Percentiles rank a stretch among this genome's conserved stretches.
These are phyloP conservation scores for Oenanthe melanoleuca DNA, from an alignment of 2,113 vertebrate genomes.

Conservation along the genomic window DNA sequence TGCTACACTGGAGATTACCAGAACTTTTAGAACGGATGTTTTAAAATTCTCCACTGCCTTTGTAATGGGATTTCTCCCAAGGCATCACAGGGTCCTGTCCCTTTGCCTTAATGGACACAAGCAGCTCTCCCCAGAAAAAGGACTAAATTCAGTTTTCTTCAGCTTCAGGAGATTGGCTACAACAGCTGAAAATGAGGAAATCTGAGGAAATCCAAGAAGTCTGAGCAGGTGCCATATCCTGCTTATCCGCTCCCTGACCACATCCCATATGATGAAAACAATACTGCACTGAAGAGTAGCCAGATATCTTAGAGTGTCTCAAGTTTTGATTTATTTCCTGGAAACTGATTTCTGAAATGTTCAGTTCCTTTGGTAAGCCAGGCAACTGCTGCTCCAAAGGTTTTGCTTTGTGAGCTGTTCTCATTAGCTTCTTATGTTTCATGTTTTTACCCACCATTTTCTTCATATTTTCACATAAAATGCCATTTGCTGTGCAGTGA, in stretches of 20 bases:
- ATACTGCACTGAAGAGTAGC: not conserved
- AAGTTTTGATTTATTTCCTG: conserved; percentile 10
- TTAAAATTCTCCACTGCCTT: not conserved
- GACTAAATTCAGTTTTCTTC: not conserved
- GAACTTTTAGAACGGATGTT: not conserved
- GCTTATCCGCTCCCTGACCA: accelerated
- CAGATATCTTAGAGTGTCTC: not conserved
- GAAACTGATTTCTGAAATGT: not conserved
- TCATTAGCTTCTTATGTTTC: conserved; percentile 50
- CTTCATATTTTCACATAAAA: conserved; percentile 44
- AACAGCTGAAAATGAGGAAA: not conserved
- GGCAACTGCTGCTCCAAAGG: not conserved
- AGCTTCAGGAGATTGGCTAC: not conserved
- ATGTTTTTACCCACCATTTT: conserved; percentile 32
- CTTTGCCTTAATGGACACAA: not conserved
- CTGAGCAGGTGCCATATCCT: not conserved
- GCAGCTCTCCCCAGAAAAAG: not conserved
- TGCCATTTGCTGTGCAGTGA: conserved; percentile 59
- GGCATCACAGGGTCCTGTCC: not conserved
- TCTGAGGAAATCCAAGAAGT: not conserved
- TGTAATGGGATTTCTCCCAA: not conserved
- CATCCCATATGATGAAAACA: not conserved
- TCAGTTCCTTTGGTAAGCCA: not conserved
- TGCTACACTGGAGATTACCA: not conserved
- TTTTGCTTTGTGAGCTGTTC: conserved; percentile 2